Conservation (phyloP, 2,113 vertebrate species). For the Stictonetta naevosa region DNA sequence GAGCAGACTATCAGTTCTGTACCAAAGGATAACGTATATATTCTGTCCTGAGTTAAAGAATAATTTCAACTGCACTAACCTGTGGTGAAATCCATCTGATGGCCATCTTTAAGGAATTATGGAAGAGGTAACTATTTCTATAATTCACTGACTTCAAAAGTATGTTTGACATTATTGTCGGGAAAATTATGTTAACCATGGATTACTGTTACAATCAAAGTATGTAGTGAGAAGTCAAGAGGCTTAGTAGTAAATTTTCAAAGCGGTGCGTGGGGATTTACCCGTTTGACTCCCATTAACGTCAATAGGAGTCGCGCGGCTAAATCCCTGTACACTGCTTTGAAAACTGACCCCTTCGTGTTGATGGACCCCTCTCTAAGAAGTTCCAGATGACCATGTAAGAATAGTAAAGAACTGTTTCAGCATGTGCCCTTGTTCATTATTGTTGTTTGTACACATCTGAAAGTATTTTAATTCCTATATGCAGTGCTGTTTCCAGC, state of each 20-base stretch:
- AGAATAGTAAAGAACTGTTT: slow-evolving; percentile 37
- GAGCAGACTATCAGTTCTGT: not conserved
- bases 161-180: slow-evolving; percentile 79
- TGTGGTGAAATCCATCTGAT: slow-evolving; percentile 46
- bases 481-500: not conserved
- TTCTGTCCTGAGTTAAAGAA: not conserved
- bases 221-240: slow-evolving; percentile 76
- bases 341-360: slow-evolving; percentile 68
- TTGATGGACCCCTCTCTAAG: slow-evolving; percentile 61
- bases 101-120: slow-evolving; percentile 77
- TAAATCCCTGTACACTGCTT: slow-evolving; percentile 51
- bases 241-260: slow-evolving; percentile 74
- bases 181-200: slow-evolving; percentile 80
- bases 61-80: slow-evolving; percentile 11
- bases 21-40: not conserved
- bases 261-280: slow-evolving; percentile 72
- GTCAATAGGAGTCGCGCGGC: slow-evolving; percentile 61
- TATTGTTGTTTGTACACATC: slow-evolving; percentile 60
- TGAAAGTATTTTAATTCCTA: slow-evolving; percentile 55
- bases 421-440: slow-evolving; percentile 44
- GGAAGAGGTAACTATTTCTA: slow-evolving; percentile 73
- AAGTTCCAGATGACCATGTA: slow-evolving; percentile 66
- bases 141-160: slow-evolving; percentile 78
- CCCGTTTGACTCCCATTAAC: slow-evolving; percentile 73
- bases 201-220: slow-evolving; percentile 80